Percentiles rank a stretch among this genome's conserved stretches.
These are phyloP conservation scores for Oncorhynchus masou DNA, from an alignment of 2,113 vertebrate genomes.

Conservation along the genomic window DNA sequence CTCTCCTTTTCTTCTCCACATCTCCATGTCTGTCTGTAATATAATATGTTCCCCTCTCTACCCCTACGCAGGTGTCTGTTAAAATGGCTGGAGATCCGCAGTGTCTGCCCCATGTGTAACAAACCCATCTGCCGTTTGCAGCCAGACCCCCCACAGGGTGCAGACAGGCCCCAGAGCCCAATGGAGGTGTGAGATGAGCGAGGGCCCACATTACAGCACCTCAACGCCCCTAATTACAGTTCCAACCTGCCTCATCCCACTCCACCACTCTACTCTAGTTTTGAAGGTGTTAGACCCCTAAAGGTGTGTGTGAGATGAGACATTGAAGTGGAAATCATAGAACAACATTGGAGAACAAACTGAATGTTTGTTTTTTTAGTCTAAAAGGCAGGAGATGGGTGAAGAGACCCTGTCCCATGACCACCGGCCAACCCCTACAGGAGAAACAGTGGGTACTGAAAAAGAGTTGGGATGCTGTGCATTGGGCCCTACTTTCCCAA, in stretches of 20 bases:
- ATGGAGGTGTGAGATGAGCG: constrained; percentile 62
- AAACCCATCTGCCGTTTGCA: constrained; percentile 72
- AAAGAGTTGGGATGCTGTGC: no score
- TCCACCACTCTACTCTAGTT: background rate
- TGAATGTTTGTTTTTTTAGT: no score
- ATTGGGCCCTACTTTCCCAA: no score
- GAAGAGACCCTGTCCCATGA: no score
- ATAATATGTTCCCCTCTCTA: background rate
- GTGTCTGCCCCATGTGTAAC: constrained; percentile 81
- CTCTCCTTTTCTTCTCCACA: no score
- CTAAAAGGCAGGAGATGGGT: no score
- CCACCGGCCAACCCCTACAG: no score
- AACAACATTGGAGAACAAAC: background rate
- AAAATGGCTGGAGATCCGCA: constrained; percentile 81
- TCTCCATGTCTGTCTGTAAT: no score
- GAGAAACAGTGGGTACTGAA: no score
- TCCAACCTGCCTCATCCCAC: background rate
- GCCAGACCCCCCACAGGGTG: constrained; percentile 46
- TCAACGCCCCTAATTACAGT: background rate
- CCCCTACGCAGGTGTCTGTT: constrained; percentile 68
- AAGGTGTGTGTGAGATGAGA: background rate
- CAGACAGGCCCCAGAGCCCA: constrained; percentile 51
- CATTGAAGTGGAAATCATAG: constrained; percentile 3
- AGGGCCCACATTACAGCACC: constrained; percentile 6
- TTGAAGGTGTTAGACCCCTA: background rate